Conservation (phyloP, 2,888 invertebrate genomes). For the Epicampocera succincta region DNA sequence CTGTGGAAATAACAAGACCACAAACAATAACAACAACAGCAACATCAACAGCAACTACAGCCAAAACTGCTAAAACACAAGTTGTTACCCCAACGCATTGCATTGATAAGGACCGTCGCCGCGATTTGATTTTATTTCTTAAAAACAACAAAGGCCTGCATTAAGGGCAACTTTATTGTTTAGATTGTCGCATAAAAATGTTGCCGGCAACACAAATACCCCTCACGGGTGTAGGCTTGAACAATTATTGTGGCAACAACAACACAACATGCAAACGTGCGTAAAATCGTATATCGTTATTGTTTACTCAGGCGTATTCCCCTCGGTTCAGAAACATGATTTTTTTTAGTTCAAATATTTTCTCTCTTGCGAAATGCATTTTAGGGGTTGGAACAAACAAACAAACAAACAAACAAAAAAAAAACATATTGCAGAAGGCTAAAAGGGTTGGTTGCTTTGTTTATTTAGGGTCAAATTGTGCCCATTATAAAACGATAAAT, state of each 20-base stretch:
- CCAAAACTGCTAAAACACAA: too few relatives aligned
- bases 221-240: background rate
- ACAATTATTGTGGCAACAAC: constrained; percentile 2
- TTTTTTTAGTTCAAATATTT: background rate
- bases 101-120: constrained; percentile 41
- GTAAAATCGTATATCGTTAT: constrained; percentile 51
- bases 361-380: background rate
- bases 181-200: constrained; percentile 21
- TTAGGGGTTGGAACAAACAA: constrained; percentile 22
- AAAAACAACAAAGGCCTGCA: constrained; percentile 8
- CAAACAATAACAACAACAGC: constrained; percentile 22
- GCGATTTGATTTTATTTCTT: constrained; percentile 22
- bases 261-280: constrained; percentile 38
- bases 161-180: constrained; percentile 38
- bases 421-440: background rate
- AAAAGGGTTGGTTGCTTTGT: constrained; percentile 47
- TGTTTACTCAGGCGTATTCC: constrained; percentile 26
- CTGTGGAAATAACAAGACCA: constrained; percentile 28
- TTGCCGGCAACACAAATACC: constrained; percentile 6
- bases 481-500: constrained; percentile 52
- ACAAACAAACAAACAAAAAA: constrained; percentile 1
- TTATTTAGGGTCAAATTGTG: constrained; percentile 57
- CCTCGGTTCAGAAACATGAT: background rate
- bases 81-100: constrained; percentile 2
- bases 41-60: background rate